A percentile compares a stretch with the other conserved stretches of the same genome.
phyloP scores from a whole-genome alignment of 2,888 invertebrate species.

The Saturnia pavonia region DNA sequence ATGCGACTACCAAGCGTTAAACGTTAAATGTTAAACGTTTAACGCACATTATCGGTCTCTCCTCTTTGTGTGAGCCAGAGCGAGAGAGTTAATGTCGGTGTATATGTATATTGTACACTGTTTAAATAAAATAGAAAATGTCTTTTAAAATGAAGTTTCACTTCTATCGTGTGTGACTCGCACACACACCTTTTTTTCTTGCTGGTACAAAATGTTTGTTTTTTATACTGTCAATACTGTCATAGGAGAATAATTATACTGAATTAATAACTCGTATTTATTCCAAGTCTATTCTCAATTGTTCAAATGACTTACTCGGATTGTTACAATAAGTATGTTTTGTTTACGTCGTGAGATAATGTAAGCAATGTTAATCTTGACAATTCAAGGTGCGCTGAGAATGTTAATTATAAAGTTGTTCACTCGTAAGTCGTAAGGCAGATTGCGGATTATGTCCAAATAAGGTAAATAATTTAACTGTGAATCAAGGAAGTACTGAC shows the following conservation, averaged over 20 bases:
- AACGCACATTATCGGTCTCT: too few relatives aligned
- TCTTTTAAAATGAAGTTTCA: too few relatives aligned
- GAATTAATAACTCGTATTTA: background rate
- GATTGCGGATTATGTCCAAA: background rate
- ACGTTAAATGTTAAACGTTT: too few relatives aligned
- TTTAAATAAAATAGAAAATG: too few relatives aligned
- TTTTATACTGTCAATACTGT: background rate
- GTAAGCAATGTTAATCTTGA: background rate
- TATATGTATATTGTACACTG: too few relatives aligned
- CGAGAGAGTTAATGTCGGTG: too few relatives aligned
- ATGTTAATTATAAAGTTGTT: constrained; percentile 4
- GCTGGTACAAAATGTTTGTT: too few relatives aligned
- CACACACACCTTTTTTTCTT: too few relatives aligned
- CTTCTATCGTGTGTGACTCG: too few relatives aligned
- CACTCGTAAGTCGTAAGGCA: background rate
- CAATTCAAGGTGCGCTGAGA: constrained; percentile 6
- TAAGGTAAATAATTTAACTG: background rate
- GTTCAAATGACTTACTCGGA: background rate
- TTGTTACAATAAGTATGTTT: background rate
- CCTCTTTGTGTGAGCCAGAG: too few relatives aligned
- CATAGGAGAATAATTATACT: too few relatives aligned
- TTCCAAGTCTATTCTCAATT: background rate
- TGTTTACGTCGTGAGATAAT: constrained; percentile 11
- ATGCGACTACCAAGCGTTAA: too few relatives aligned
- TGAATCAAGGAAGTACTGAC: background rate